Conservation (phyloP, 2,113 vertebrate genomes). For the Rhinolophus sinicus region DNA sequence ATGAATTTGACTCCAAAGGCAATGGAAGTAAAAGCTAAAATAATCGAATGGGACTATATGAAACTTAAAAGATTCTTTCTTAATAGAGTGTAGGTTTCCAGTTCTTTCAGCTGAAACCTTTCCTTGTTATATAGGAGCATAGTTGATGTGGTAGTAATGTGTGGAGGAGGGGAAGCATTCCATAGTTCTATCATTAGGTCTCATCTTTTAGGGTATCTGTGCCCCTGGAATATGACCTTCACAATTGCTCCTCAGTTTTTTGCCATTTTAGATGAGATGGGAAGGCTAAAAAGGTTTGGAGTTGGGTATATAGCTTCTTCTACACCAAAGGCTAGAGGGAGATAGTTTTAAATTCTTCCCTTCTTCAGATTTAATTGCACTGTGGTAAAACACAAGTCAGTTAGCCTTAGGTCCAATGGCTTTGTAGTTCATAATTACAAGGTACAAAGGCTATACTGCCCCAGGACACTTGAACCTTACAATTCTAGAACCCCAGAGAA, state of each 20-base stretch:
- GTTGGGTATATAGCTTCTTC: not conserved
- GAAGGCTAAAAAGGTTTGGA: not conserved
- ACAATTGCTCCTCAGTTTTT: not conserved
- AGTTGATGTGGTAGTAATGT: not conserved
- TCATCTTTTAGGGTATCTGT: not conserved
- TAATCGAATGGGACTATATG: too few relatives aligned
- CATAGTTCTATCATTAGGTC: too few relatives aligned
- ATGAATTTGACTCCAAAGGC: too few relatives aligned
- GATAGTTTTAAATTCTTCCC: not conserved
- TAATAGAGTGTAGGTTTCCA: not conserved
- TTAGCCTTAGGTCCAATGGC: not conserved
- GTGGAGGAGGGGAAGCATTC: not conserved
- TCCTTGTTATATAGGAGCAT: not conserved
- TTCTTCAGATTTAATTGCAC: not conserved
- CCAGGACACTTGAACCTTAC: not conserved
- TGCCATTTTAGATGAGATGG: not conserved
- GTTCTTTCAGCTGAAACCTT: not conserved
- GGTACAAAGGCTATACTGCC: not conserved
- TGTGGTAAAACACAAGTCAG: not conserved
- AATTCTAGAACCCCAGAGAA: not conserved
- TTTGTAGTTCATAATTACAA: not conserved
- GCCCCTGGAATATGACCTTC: not conserved
- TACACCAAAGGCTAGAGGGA: not conserved
- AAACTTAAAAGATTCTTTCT: not conserved
- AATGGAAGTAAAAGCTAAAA: too few relatives aligned